Evolutionary conservation across 2,797 vertebrate species (phyloP), one percentile per base, ranked within the genome.

Genomic region (Sebastes hubbsi): DNA sequence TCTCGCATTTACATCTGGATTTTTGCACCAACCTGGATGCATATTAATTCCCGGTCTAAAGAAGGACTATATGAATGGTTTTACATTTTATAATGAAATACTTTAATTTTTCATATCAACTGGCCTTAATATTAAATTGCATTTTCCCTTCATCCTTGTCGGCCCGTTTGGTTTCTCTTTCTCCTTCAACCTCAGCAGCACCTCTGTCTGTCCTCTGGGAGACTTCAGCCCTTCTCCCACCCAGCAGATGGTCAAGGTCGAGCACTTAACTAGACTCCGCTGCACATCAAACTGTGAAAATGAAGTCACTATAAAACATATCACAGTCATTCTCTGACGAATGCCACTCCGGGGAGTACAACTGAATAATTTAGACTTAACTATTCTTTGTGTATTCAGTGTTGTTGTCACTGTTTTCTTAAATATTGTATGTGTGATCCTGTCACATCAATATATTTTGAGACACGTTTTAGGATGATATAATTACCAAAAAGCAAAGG

Each of bases 211-310:
- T 91, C 90, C 83, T 82, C 71, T 27, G 89, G 88, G 92, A 90
- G 68, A 72, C 80, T 76, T 73, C 78, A 78, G 61, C 75, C 60
- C 64, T 36, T 73, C 75, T 78, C 69, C 61, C 83, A 75, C 75
- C 76, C 78, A 84, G 82, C 93, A 94, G 89, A 92, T 91, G 91
- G 86, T 89, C 86, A 92, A 90, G 90, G 91, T 93, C 78, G 83
- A 89, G 74, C 75, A 78, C 87, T 90, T 86, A 64, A 77, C 81
- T 76, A 27, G 68, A 89, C 77, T 78, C 73, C 20, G 38, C 76
- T 73, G 75, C 81, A 88, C 84, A 86, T 93, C 87, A 83, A 64
- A 89, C 68, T 56, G 34, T 25, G 8, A 81, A 86, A 86, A 82
- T 27, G 2, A 81, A 87, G 62, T 42, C 62, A 55, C 72, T 27